phyloP scores from a whole-genome alignment of 2,113 vertebrate genomes.

The Chlorocebus sabaeus region DNA sequence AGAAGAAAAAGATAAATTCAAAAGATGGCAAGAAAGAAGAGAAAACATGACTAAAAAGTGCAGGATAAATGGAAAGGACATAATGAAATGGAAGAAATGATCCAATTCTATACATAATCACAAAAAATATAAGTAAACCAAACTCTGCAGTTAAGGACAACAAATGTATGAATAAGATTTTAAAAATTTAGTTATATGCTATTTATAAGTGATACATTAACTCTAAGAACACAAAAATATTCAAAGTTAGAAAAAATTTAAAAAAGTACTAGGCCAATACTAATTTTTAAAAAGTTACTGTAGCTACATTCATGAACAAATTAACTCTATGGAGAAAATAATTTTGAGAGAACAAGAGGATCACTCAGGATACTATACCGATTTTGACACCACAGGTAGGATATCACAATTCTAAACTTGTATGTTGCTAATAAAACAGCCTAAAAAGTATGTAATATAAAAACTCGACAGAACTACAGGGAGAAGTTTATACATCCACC shows the following conservation, averaged over 20 bases:
- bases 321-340: background rate
- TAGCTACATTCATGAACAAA: background rate
- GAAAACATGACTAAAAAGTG: background rate
- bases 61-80: background rate
- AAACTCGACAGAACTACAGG: background rate
- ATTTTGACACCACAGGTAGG: background rate
- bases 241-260: background rate
- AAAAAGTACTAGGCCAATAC: background rate
- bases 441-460: background rate
- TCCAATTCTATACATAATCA: background rate
- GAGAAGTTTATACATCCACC: background rate
- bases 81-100: background rate
- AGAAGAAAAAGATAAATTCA: background rate
- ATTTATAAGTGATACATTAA: background rate
- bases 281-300: background rate
- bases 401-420: background rate
- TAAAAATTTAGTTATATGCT: background rate
- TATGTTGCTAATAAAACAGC: background rate
- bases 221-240: background rate
- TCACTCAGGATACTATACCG: background rate
- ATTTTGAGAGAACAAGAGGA: background rate
- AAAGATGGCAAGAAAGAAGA: background rate
- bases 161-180: background rate
- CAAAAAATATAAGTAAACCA: background rate
- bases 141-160: background rate